Conservation (phyloP, 37 sponge, comb jelly and placozoan species). For the Halichondria panicea region DNA sequence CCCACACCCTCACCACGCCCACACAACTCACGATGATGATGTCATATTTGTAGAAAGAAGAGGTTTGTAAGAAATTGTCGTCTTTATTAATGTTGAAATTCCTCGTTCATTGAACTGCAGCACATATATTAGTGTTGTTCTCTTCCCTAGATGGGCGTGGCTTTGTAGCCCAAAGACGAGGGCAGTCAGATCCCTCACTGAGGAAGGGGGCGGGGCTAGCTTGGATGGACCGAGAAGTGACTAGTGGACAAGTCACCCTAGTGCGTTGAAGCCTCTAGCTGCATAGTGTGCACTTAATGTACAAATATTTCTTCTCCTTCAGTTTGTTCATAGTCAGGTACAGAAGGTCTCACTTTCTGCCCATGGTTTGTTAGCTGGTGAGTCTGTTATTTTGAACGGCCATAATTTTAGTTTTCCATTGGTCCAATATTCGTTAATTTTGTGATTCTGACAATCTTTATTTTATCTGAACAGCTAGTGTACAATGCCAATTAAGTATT, state of each 20-base stretch:
- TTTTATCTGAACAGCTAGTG: too few relatives aligned
- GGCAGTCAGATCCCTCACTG: not conserved
- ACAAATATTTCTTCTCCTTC: not conserved
- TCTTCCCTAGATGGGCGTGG: conserved; percentile 32
- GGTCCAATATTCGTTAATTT: not conserved
- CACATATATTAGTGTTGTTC: not conserved
- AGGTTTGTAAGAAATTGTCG: conserved; percentile 25
- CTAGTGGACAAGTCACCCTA: conserved; percentile 18
- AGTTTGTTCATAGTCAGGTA: conserved; percentile 30
- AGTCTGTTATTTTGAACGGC: not conserved
- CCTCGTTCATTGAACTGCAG: not conserved
- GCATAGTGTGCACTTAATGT: not conserved
- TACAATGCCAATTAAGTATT: too few relatives aligned
- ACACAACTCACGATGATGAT: conserved; percentile 3
- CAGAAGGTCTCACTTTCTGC: conserved; percentile 8
- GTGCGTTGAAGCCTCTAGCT: conserved; percentile 2
- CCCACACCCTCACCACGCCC: not conserved
- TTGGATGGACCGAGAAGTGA: not conserved
- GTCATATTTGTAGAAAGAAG: conserved; percentile 49
- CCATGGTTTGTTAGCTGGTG: conserved; percentile 67
- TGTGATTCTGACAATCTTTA: not conserved
- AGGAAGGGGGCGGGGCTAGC: not conserved
- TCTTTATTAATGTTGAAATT: too few relatives aligned
- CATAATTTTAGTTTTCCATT: not conserved
- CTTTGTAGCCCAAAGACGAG: conserved; percentile 10